These are phyloP conservation scores for Palythoa caribaeorum DNA, from an alignment of 92 coral and sea anemone genomes.

Conservation along the genomic window DNA sequence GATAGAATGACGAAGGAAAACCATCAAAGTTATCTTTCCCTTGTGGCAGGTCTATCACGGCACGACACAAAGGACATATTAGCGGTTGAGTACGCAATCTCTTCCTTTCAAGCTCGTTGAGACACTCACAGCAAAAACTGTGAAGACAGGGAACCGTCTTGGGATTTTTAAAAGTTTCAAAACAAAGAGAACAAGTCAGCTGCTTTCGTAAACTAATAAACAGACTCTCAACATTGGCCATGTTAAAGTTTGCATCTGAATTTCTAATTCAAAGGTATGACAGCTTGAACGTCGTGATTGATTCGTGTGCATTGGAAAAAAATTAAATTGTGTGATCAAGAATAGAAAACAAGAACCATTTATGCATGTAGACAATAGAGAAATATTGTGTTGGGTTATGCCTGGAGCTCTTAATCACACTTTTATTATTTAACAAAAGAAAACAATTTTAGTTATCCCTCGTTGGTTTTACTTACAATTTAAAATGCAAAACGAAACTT, in stretches of 20 bases:
- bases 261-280: background rate
- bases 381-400: background rate
- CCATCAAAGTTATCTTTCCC: conserved; percentile 56
- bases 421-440: background rate
- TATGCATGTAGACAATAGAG: conserved; percentile 21
- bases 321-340: background rate
- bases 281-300: background rate
- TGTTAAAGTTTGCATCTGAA: background rate
- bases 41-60: conserved; percentile 58
- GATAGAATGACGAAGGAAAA: conserved; percentile 77
- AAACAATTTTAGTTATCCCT: background rate
- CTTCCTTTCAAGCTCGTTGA: conserved; percentile 61
- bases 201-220: conserved; percentile 61
- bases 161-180: conserved; percentile 73
- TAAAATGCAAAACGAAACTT: no score
- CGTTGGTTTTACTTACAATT: background rate
- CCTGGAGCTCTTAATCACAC: background rate
- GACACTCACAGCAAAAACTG: conserved; percentile 76
- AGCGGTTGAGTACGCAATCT: conserved; percentile 47
- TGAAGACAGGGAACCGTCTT: conserved; percentile 82
- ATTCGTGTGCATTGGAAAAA: background rate
- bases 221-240: conserved; percentile 42
- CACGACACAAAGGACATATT: conserved; percentile 76
- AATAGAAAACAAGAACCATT: background rate
- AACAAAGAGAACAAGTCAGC: conserved; percentile 75